Evolutionary conservation across 2,797 vertebrate genomes (phyloP).

Genomic region (Kryptolebias ocellatus): DNA sequence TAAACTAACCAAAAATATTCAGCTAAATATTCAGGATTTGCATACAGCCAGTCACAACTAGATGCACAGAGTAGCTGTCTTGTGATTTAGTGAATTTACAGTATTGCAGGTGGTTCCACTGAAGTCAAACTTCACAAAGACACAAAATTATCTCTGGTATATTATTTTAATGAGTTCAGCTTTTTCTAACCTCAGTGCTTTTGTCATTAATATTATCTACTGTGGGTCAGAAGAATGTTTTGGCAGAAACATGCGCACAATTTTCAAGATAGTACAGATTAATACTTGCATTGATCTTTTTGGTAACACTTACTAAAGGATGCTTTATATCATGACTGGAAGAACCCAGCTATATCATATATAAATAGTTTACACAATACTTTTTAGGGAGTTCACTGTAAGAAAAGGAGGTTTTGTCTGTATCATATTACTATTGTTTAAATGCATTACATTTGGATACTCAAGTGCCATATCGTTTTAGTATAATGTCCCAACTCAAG

Average conservation of each 20-base stretch:
- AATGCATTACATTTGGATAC: constrained; percentile 14
- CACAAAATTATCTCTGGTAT: constrained; percentile 43
- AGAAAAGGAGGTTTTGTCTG: constrained; percentile 16
- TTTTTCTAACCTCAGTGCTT: constrained; percentile 20
- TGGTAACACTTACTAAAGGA: constrained; percentile 18
- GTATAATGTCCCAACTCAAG: neutral
- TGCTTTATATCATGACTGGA: constrained; percentile 19
- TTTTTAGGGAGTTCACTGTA: constrained; percentile 9
- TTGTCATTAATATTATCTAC: constrained; percentile 23
- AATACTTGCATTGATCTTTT: constrained; percentile 12
- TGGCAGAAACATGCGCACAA: constrained; percentile 32
- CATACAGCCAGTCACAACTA: constrained; percentile 51
- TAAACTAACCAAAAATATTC: constrained; percentile 22
- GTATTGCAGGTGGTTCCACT: constrained; percentile 54
- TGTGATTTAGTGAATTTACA: constrained; percentile 59
- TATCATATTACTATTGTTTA: neutral
- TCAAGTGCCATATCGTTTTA: neutral
- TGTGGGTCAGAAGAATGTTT: constrained; percentile 18
- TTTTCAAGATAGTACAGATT: constrained; percentile 12
- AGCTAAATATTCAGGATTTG: constrained; percentile 54
- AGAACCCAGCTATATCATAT: constrained; percentile 12
- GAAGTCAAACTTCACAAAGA: constrained; percentile 52
- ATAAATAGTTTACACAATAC: constrained; percentile 23
- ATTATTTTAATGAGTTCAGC: constrained; percentile 29
- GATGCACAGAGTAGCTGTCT: constrained; percentile 67